phyloP scores from a whole-genome alignment of 2,797 vertebrate species.

The Anisognathus igniventris region DNA sequence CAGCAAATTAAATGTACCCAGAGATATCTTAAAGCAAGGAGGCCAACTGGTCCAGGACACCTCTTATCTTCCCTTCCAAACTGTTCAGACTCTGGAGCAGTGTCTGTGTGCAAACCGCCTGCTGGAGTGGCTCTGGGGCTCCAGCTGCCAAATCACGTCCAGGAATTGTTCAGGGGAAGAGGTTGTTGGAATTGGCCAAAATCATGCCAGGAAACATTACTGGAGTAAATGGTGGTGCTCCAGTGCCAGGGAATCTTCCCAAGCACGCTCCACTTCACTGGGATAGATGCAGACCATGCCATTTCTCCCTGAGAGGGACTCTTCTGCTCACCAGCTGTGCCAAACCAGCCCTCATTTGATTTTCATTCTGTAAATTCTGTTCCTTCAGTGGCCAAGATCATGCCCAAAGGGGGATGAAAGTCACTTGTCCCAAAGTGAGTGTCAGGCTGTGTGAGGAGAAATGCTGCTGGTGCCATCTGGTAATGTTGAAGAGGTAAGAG shows the following conservation, averaged over 20 bases:
- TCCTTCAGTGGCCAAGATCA: not conserved
- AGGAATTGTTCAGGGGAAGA: not conserved
- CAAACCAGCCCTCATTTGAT: not conserved
- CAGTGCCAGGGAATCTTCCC: not conserved
- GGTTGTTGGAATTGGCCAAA: not conserved
- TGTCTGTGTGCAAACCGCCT: not conserved
- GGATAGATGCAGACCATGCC: not conserved
- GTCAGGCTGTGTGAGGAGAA: not conserved
- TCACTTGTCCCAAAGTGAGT: not conserved
- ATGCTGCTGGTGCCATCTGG: not conserved
- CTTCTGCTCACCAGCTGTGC: not conserved
- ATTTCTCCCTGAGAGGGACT: not conserved
- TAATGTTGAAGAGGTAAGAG: not conserved
- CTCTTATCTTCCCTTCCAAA: not conserved
- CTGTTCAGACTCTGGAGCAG: not conserved
- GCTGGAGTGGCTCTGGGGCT: not conserved
- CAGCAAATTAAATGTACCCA: not conserved
- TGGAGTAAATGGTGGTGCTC: not conserved
- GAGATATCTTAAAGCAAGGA: not conserved
- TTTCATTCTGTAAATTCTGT: not conserved
- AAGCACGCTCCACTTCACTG: not conserved
- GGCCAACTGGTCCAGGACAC: not conserved
- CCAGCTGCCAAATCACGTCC: not conserved
- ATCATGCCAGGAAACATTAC: not conserved
- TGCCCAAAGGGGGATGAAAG: not conserved